phyloP scores from a whole-genome alignment of 2,113 vertebrate genomes.

The Sclerurus mexicanus region DNA sequence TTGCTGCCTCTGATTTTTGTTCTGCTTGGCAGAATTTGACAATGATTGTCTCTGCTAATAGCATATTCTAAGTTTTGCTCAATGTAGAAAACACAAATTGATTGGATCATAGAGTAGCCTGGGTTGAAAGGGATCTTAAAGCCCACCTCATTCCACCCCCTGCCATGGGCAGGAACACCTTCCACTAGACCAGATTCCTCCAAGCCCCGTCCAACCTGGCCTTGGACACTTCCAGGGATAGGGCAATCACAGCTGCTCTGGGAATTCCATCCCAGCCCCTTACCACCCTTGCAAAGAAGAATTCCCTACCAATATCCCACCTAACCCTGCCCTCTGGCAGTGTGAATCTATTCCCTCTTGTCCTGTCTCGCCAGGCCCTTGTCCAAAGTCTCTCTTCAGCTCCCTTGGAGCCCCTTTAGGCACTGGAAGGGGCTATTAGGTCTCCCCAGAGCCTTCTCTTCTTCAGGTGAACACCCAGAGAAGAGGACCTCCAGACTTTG shows the following conservation, averaged over 20 bases:
- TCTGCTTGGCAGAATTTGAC: not conserved
- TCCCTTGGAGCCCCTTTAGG: not conserved
- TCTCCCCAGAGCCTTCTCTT: not conserved
- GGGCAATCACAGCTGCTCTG: not conserved
- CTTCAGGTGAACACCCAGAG: not conserved
- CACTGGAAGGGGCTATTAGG: not conserved
- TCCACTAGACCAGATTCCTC: accelerated
- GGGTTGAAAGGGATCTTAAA: not conserved
- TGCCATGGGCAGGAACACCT: not conserved
- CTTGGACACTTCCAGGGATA: not conserved
- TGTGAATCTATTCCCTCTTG: not conserved
- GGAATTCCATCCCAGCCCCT: not conserved
- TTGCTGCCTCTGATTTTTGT: not conserved
- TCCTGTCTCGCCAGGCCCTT: not conserved
- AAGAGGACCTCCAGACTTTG: not conserved
- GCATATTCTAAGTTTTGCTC: not conserved
- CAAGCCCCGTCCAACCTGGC: not conserved
- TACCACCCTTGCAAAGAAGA: accelerated
- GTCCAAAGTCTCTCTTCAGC: not conserved
- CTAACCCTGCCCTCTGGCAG: accelerated
- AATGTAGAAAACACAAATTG: not conserved
- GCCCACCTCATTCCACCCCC: no score
- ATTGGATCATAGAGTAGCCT: not conserved
- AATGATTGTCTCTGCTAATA: not conserved
- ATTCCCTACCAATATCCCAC: not conserved